Evolutionary conservation across 2,113 vertebrate species (phyloP), one percentile per base, ranked within the genome.

Genomic region (Tachysurus fulvidraco): DNA sequence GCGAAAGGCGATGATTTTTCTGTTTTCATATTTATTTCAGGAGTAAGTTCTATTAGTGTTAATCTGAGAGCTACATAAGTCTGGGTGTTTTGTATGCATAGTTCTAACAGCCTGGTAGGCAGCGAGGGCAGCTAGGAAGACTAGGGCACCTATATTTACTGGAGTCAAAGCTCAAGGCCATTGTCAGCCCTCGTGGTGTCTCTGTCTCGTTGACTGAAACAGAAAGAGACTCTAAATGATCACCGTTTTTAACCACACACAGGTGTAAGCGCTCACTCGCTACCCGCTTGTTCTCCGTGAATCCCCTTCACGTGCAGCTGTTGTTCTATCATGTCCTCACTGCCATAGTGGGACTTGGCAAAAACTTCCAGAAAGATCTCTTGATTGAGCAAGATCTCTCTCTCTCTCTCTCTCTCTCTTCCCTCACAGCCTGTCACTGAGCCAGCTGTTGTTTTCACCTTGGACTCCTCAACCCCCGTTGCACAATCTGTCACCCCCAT

Each of bases 401-500:
- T 16, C 11, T 30, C 36, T 36, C 36, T 28, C 14, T 69, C 16
- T 71, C 16, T 71, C 60, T 64, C 62, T 12, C 11, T 64, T 64
- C 25, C 25, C 62, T 67, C 67, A 57, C 91, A 97, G 97, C 92
- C 92, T n/a, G 91, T 93, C 69, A 88, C 89, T 41, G 94, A 94
- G 89, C 91, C 93, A 30, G 67, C 91, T 1, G 87, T 84, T 54
- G 81, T 41, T 1, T 79, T 84, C 71, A 3, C 86, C 77, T 82
- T 89, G 86, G 85, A 82, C 77, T 65, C 90, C 74, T 46, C 87
- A 6, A 82, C 81, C 55, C 88, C 87, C 12, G 93, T 95, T 52
- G 91, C 93, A 36, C 93, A 94, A 41, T 94, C 95, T 12, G 88
- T 93, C 6, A 92, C 95, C 76, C 92, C 91, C 17, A 93, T 95